Evolutionary conservation across 1,140 invertebrate species (phyloP).

Genomic region (Drosophila nebulosa): DNA sequence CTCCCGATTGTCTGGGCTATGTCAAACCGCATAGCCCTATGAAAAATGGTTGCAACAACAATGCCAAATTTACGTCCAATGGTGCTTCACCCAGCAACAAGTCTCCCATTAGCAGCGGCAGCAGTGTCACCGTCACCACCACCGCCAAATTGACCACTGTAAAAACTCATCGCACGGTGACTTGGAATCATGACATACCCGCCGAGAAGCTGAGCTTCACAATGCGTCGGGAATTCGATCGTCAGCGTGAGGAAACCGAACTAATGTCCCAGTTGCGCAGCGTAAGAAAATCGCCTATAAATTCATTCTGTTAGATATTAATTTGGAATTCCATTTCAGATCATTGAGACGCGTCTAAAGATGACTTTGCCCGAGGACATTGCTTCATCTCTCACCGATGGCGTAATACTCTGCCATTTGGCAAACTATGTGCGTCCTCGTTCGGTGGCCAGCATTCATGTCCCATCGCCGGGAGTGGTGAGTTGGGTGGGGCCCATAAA

Average conservation of each 20-base stretch:
- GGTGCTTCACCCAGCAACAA: constrained; percentile 46
- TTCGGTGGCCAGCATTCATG: constrained; percentile 95
- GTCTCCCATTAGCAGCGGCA: constrained; percentile 67
- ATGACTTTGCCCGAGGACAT: constrained; percentile 93
- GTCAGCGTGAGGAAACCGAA: constrained; percentile 93
- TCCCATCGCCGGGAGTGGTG: constrained; percentile 96
- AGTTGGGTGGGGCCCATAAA: constrained; percentile 69
- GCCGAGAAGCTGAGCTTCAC: constrained; percentile 93
- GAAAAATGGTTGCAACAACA: constrained; percentile 80
- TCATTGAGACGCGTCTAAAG: constrained; percentile 94
- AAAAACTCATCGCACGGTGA: constrained; percentile 72
- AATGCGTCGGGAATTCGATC: constrained; percentile 94
- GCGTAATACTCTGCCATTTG: constrained; percentile 95
- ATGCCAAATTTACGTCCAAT: constrained; percentile 61
- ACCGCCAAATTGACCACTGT: constrained; percentile 55
- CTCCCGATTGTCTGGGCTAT: constrained; percentile 82
- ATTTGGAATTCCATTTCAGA: constrained; percentile 83
- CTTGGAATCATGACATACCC: constrained; percentile 87
- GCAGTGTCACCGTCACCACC: constrained; percentile 54
- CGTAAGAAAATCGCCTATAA: constrained; percentile 84
- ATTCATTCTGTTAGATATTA: background rate
- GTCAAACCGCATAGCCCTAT: constrained; percentile 88
- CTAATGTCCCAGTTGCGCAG: constrained; percentile 91
- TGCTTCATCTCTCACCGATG: constrained; percentile 92
- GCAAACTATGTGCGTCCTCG: constrained; percentile 95